Conservation (phyloP, 2,113 vertebrate genomes). For the Solea senegalensis region DNA sequence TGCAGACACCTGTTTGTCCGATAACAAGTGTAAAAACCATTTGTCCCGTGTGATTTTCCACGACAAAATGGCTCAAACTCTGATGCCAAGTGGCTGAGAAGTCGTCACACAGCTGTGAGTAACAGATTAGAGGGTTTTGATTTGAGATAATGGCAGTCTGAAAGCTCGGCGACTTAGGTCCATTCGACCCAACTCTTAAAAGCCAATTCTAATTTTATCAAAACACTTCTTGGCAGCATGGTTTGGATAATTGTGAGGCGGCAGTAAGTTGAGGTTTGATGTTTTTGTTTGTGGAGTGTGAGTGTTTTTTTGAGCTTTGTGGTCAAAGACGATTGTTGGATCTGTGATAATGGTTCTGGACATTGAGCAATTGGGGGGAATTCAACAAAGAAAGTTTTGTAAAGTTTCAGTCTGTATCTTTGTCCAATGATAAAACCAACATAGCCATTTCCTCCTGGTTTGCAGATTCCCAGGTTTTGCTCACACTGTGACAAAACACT, state of each 20-base stretch:
- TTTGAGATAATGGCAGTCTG: constrained; percentile 21
- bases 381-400: background rate
- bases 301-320: constrained; percentile 33
- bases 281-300: constrained; percentile 25
- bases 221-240: constrained; percentile 27
- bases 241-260: constrained; percentile 35
- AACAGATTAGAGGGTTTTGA: constrained; percentile 35
- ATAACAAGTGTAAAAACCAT: constrained; percentile 13
- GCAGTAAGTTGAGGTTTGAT: constrained; percentile 19
- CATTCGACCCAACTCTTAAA: constrained; percentile 32
- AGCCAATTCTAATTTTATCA: constrained; percentile 36
- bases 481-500: background rate
- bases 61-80: background rate
- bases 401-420: background rate
- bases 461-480: too few relatives aligned
- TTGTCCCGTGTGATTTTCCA: constrained; percentile 3
- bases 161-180: constrained; percentile 14
- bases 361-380: constrained; percentile 3
- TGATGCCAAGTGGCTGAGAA: background rate
- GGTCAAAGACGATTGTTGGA: constrained; percentile 1
- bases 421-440: background rate
- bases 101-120: constrained; percentile 11
- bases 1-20: constrained; percentile 55
- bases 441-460: too few relatives aligned
- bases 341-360: constrained; percentile 30